Base-by-base conservation (phyloP, 2,888 invertebrate species). In the Heliothis peltigera region DNA sequence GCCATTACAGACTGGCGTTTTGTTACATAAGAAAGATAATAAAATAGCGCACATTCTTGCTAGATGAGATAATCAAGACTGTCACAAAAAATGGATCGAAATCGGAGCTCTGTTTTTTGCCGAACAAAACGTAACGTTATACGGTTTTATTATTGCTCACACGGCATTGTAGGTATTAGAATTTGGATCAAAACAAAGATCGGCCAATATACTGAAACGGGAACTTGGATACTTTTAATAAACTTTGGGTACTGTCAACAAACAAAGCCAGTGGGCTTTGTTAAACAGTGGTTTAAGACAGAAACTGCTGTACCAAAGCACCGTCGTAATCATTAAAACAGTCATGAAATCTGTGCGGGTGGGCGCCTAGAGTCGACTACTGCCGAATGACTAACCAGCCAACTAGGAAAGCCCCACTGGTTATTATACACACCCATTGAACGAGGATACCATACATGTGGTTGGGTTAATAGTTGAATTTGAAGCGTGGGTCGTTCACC, bases 401-500 rank as follows among this genome's bases (percentile, higher is more conserved):
- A 79, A 81, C 65, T 85, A 75, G 54, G 70, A 81, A 83, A 81
- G 74, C 70, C 75, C 69, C 70, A 75, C 62, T 64, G 57, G 57
- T 58, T 70, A 68, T 70, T 72, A 81, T 75, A 77, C 79, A 77
- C 70, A 63, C 65, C 62, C 65, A 81, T 69, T 79, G 70, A 77
- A 72, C 72, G 67, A 80, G 74, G 74, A 76, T 75, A 77, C 85
- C 70, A 82, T 81, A 75, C 70, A 79, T 70, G 77, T 82, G 66
- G 83, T 78, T 74, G 69, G 84, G 73, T 76, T 89, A 83, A 85
- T 85, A 84, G 83, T 82, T 79, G 78, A 84, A 79, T 84, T 87
- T 82, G 64, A 79, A 81, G 76, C 70, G 73, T 66, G 77, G 90
- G 85, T 89, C 89, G 79, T 91, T 91, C 87, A 91, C 87, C 91